Base-by-base conservation (phyloP, 1,140 invertebrate species). In the Stegodyphus mimosarum region DNA sequence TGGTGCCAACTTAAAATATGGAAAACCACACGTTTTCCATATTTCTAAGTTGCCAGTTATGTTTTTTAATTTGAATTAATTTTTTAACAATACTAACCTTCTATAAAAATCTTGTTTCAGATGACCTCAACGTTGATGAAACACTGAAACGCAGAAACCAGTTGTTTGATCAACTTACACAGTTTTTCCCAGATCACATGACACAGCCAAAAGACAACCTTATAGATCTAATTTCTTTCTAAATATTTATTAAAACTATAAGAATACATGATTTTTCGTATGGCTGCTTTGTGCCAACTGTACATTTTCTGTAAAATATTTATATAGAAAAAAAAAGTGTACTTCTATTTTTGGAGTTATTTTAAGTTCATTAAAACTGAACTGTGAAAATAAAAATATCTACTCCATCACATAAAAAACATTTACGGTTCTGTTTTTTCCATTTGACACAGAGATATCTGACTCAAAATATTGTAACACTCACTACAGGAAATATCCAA, bases 141-240 rank as follows among this genome's bases (percentile, higher is more conserved):
- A 89, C 92, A 83, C 91, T 92, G 87, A 89, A 90, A 9, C 33
- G 70, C 13, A 90, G 91, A 70, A 93, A 91, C 5, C 91, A 93
- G 86, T 90, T 95, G 0, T 95, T 94, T 89, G 93, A 95, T 86
- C 91, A 92, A 84, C 89, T 95, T 13, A 92, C 92, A 10, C 91
- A 92, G 86, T 95, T 93, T 88, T 95, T 95, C 88, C 94, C 94
- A 5, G 93, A 94, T 80, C 90, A 92, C 11, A 93, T 95, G 91
- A 93, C 94, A 5, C 94, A 95, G 88, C 94, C 94, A 0, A 93
- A 93, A 84, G 91, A 91, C 49, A 94, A 94, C 89, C 90, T 94
- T 0, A 92, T 94, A 11, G 93, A 94, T 89, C 90, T 94, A 17
- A 91, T 94, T 64, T 60, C 83, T 9, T 18, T 87, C 51, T 87